Evolutionary conservation across 92 coral and sea anemone genomes (phyloP).

Genomic region (Isaurus tuberculatus): DNA sequence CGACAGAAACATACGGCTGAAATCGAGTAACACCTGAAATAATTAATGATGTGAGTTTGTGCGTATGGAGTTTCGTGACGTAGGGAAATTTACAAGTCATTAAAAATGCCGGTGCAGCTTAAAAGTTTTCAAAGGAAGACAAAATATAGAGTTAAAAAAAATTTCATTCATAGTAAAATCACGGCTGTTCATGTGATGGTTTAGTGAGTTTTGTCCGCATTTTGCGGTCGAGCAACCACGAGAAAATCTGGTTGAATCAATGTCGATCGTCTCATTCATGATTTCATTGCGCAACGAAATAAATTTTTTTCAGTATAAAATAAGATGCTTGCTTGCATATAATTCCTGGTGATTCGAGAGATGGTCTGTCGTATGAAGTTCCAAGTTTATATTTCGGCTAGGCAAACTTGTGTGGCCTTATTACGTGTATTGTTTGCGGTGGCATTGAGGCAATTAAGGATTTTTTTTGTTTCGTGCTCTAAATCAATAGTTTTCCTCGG

Average conservation of each 20-base stretch:
- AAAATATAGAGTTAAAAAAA: background rate
- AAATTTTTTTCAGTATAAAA: background rate
- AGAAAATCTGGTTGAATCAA: conserved; percentile 7
- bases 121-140: background rate
- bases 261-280: background rate
- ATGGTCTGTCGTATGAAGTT: background rate
- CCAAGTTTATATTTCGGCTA: background rate
- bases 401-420: too few species aligned
- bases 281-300: background rate
- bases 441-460: background rate
- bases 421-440: background rate
- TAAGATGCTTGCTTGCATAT: background rate
- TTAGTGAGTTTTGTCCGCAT: background rate
- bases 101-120: background rate
- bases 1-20: too few species aligned
- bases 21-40: too few species aligned
- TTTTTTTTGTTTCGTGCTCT: background rate
- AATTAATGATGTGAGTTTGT: too few species aligned
- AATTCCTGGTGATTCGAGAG: background rate
- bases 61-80: too few species aligned
- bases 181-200: background rate
- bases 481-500: background rate
- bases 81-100: too few species aligned
- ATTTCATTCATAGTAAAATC: background rate
- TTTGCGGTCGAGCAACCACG: background rate